Percentiles rank a stretch among this genome's conserved stretches.
phyloP scores from a whole-genome alignment of 2,797 vertebrate species.

The Scleropages formosus region DNA sequence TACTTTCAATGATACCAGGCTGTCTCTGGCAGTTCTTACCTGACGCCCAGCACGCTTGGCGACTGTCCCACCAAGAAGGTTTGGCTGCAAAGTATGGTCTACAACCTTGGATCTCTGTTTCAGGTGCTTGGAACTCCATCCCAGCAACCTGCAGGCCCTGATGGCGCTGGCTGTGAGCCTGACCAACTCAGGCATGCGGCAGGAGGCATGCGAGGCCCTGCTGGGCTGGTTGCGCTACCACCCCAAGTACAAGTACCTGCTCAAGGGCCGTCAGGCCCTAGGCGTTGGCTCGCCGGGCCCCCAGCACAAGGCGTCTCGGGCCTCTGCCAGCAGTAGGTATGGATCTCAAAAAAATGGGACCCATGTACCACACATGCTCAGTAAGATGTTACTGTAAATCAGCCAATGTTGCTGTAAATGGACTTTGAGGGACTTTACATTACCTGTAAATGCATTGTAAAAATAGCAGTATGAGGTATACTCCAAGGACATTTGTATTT shows the following conservation, averaged over 20 bases:
- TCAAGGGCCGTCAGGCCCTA: slow-evolving; percentile 75
- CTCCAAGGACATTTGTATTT: too few relatives aligned
- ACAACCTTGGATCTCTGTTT: slow-evolving; percentile 30
- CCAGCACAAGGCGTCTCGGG: slow-evolving; percentile 77
- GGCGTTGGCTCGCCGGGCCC: slow-evolving; percentile 74
- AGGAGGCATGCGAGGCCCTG: slow-evolving; percentile 88
- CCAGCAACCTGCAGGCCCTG: slow-evolving; percentile 89
- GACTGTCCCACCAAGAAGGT: too few relatives aligned
- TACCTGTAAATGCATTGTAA: too few relatives aligned
- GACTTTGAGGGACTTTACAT: too few relatives aligned
- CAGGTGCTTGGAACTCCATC: slow-evolving; percentile 95
- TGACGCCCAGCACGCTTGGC: too few relatives aligned
- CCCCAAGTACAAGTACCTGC: slow-evolving; percentile 88
- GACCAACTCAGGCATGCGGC: slow-evolving; percentile 91
- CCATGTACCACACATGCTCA: background rate
- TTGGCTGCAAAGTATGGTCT: too few relatives aligned
- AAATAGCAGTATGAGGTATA: too few relatives aligned
- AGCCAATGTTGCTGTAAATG: too few relatives aligned
- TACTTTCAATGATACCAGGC: too few relatives aligned
- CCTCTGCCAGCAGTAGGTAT: slow-evolving; percentile 54
- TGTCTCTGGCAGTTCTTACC: too few relatives aligned
- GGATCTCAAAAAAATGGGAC: slow-evolving; percentile 28
- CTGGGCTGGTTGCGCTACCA: slow-evolving; percentile 91
- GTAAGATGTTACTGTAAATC: too few relatives aligned
- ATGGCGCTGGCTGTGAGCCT: slow-evolving; percentile 96